phyloP scores from a whole-genome alignment of 2,888 invertebrate species.

The Andrena camellia region DNA sequence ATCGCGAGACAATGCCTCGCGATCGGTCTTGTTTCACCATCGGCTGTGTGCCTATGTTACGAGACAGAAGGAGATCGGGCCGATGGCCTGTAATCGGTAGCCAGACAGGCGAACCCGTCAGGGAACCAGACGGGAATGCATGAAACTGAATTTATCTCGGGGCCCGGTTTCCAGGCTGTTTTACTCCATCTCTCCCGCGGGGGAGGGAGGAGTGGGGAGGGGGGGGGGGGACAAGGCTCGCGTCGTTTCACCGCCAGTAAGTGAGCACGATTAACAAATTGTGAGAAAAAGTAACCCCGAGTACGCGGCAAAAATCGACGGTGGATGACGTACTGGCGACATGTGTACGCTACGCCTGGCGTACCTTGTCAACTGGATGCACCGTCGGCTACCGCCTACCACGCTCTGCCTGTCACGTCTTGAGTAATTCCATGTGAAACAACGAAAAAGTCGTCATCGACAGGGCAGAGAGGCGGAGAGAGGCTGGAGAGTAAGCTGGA shows the following conservation, averaged over 20 bases:
- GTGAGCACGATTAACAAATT: constrained; percentile 81
- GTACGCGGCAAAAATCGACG: constrained; percentile 59
- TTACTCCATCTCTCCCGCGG: constrained; percentile 28
- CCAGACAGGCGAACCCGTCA: constrained; percentile 75
- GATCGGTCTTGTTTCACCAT: constrained; percentile 49
- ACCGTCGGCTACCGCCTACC: constrained; percentile 55
- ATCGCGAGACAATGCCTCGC: constrained; percentile 60
- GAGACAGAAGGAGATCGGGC: constrained; percentile 45
- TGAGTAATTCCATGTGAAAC: constrained; percentile 55
- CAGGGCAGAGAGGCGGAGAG: background rate
- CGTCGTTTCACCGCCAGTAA: constrained; percentile 50
- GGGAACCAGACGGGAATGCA: constrained; percentile 78
- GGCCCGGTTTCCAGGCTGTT: constrained; percentile 57
- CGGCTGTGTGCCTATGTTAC: constrained; percentile 43
- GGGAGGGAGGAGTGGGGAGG: background rate
- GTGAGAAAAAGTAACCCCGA: constrained; percentile 79
- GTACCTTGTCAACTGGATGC: constrained; percentile 52
- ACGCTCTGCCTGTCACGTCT: constrained; percentile 55
- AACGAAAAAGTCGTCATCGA: constrained; percentile 46
- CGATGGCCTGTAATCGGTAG: constrained; percentile 53
- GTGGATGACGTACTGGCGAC: constrained; percentile 52
- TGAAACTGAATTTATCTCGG: constrained; percentile 81
- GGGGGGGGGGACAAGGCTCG: constrained; percentile 1
- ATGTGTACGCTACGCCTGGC: constrained; percentile 58
- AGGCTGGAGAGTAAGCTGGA: constrained; percentile 9